Percentiles rank a stretch among this genome's conserved stretches.
phyloP scores from a whole-genome alignment of 2,888 invertebrate genomes.

The Agriopis marginaria region DNA sequence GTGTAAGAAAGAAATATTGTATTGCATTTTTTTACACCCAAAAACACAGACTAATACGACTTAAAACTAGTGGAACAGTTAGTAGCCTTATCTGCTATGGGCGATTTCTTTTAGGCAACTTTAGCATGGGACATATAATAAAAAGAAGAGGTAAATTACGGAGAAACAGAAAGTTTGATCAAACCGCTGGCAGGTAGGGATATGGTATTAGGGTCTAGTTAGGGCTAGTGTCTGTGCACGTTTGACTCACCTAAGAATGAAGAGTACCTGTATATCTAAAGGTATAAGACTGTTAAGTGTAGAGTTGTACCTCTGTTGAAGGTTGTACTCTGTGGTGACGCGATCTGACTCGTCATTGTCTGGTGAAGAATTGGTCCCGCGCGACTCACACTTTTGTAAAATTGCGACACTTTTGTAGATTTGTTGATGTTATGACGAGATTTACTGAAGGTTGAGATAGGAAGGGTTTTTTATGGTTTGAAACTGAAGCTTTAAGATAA shows the following conservation, averaged over 20 bases:
- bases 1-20: no score
- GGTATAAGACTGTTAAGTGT: neutral
- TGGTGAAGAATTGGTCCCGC: slow-evolving; percentile 25
- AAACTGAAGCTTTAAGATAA: neutral
- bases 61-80: no score
- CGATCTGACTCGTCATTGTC: slow-evolving; percentile 29
- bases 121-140: no score
- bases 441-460: slow-evolving; percentile 10
- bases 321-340: neutral
- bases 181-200: no score
- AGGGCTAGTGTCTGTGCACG: neutral
- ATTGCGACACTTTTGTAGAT: slow-evolving; percentile 21
- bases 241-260: neutral
- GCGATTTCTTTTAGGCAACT: no score
- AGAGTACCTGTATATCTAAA: no score
- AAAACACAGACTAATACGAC: no score
- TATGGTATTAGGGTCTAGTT: no score
- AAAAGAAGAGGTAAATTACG: no score
- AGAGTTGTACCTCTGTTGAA: neutral
- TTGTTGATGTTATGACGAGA: slow-evolving; percentile 6
- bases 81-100: no score
- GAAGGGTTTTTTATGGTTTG: neutral
- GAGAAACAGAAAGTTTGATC: no score
- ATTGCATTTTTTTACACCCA: no score
- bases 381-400: slow-evolving; percentile 24